Conservation (phyloP, 2,888 invertebrate genomes). For the Sesia bembeciformis region DNA sequence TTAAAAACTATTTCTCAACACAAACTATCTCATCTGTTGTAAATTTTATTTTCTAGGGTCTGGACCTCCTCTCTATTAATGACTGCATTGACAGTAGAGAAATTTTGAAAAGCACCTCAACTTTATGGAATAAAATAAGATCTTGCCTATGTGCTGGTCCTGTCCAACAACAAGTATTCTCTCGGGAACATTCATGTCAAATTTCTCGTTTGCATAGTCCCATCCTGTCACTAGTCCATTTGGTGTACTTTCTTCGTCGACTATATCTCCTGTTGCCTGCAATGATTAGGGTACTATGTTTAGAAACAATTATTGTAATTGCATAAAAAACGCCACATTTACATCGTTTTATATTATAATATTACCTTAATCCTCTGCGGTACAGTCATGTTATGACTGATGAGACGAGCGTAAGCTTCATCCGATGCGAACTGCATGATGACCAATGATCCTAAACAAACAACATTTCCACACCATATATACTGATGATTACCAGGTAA, state of each 20-base stretch:
- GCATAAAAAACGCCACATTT: not conserved
- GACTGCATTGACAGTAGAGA: too few species aligned
- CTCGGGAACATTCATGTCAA: constrained; percentile 95
- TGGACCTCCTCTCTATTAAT: too few species aligned
- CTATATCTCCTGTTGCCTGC: constrained; percentile 80
- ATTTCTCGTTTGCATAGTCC: constrained; percentile 81
- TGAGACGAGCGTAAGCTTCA: constrained; percentile 62
- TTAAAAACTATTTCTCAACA: not conserved
- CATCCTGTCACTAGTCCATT: constrained; percentile 77
- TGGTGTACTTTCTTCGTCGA: constrained; percentile 76
- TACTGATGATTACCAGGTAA: too few species aligned
- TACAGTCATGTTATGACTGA: constrained; percentile 69
- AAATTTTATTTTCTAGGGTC: too few species aligned
- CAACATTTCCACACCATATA: too few species aligned
- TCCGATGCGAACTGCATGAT: constrained; percentile 57
- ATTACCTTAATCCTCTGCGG: constrained; percentile 66
- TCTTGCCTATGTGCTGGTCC: constrained; percentile 77
- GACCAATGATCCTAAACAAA: too few species aligned
- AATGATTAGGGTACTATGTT: constrained; percentile 5
- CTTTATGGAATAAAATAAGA: not conserved
- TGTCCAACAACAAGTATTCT: constrained; percentile 92
- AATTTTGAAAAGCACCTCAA: too few species aligned
- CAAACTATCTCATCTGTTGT: too few species aligned
- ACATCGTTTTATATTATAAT: not conserved
- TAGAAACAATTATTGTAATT: not conserved